Percentiles rank a stretch among this genome's conserved stretches.
Conservation (phyloP, 2,113 vertebrate species). For the Microtus ochrogaster region DNA sequence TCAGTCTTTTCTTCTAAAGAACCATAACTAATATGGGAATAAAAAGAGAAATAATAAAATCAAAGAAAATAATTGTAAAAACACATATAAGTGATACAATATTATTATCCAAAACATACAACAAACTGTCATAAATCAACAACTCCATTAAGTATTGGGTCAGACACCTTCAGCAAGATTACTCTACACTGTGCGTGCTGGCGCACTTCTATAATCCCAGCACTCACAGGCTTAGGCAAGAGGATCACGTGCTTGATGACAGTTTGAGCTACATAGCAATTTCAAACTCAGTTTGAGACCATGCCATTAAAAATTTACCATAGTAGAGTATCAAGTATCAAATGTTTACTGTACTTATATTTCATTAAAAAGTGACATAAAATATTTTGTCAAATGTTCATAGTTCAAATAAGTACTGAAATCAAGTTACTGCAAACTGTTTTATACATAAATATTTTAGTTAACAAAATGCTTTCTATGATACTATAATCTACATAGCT, state of each 20-base stretch:
- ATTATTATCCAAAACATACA: background rate
- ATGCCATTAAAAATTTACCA: background rate
- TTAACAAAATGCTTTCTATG: conserved; percentile 37
- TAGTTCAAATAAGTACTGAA: background rate
- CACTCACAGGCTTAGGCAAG: background rate
- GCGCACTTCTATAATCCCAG: background rate
- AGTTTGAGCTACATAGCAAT: background rate
- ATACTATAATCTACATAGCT: background rate
- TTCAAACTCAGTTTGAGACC: background rate
- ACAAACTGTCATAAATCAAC: background rate
- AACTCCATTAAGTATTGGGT: background rate
- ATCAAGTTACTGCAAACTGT: background rate
- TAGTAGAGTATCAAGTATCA: background rate
- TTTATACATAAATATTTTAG: conserved; percentile 14
- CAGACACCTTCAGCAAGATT: background rate
- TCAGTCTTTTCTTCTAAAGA: background rate
- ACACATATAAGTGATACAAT: background rate
- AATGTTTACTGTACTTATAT: conserved; percentile 1
- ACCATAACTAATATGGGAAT: background rate
- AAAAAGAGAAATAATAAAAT: background rate
- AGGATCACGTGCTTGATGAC: background rate
- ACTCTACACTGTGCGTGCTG: background rate
- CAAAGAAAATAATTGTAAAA: background rate
- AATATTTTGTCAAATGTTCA: background rate
- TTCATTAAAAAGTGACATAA: background rate